These are phyloP conservation scores for Eonycteris spelaea DNA, from an alignment of 2,113 vertebrate species.

Conservation along the genomic window DNA sequence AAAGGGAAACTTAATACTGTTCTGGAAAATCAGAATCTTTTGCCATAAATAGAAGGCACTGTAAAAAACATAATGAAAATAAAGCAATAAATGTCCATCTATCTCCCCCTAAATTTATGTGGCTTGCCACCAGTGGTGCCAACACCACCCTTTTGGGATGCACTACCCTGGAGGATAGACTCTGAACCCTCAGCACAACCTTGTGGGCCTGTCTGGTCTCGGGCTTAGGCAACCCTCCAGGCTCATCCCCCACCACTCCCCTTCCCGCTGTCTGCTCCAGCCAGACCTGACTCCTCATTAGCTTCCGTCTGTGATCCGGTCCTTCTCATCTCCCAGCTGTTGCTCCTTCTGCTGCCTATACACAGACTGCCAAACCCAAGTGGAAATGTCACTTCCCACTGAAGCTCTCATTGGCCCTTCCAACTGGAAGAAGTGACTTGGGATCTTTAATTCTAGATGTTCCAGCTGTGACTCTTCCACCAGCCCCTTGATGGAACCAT, in stretches of 20 bases:
- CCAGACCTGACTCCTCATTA: not conserved
- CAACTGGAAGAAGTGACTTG: not conserved
- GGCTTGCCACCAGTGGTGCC: not conserved
- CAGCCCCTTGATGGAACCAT: not conserved
- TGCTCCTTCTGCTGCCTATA: not conserved
- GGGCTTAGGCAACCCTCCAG: not conserved
- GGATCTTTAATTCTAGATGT: not conserved
- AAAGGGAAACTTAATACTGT: conserved; percentile 11
- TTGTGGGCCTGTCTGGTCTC: not conserved
- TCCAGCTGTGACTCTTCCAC: conserved; percentile 62
- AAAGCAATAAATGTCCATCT: not conserved
- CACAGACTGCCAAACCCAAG: not conserved
- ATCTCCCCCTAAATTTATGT: not conserved
- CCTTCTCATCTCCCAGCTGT: not conserved
- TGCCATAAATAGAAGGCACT: not conserved
- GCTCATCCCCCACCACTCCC: not conserved
- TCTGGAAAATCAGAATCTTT: not conserved
- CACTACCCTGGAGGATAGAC: not conserved
- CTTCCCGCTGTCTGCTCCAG: not conserved
- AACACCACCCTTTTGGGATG: not conserved
- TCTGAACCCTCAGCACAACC: not conserved
- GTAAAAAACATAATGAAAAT: not conserved
- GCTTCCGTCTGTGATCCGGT: not conserved
- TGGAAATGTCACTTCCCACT: not conserved
- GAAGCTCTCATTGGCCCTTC: not conserved